Base-by-base conservation (phyloP, 1,140 invertebrate species). In the Aricia agestis region DNA sequence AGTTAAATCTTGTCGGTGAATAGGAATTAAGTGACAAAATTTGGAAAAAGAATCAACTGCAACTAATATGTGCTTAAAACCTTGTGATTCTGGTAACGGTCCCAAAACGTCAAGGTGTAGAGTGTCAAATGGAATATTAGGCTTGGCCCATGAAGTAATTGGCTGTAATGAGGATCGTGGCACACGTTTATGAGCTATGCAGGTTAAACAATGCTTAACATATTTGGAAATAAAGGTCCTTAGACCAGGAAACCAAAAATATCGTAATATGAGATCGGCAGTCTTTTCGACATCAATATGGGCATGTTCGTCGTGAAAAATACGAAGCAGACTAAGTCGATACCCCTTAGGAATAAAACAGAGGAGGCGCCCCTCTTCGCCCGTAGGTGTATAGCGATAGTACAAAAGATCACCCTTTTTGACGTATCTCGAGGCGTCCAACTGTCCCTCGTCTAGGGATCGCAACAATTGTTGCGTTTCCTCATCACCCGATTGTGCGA, bases 51-150 rank as follows among this genome's bases (percentile, higher is more conserved):
- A n/a, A 17, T 72, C 72, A 0, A 72, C 41, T 18, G 70, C 0
- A 13, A 75, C 9, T 5, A 75, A 36, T 1, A 72, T 41, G 15
- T 63, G 68, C 45, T 73, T 76, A 52, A 65, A 74, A 19, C 68
- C 72, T 58, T 75, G 65, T 0, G 75, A 76, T 10, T 66, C 71
- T 2, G 79, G 71, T 6, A 82, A 75, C 0, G 76, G 78, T 4
- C 79, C 78, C 5, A 78, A 19, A 0, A 65, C 76, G 42, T 82
- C 76, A 18, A 74, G 17, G 71, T 83, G 80, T 2, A 80, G n/a
- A 1, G 77, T 77, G 1, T 67, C 42, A 25, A 80, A 77, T 0
- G 77, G 75, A 10, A 65, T 45, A 10, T 70, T 45, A 6, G 74
- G 58, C 66, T 78, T 83, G 2, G 66, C 19, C 76, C 73, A 75